These are phyloP conservation scores for Coranthus polyacanthus DNA, from an alignment of 2,797 vertebrate genomes.

Conservation along the genomic window DNA sequence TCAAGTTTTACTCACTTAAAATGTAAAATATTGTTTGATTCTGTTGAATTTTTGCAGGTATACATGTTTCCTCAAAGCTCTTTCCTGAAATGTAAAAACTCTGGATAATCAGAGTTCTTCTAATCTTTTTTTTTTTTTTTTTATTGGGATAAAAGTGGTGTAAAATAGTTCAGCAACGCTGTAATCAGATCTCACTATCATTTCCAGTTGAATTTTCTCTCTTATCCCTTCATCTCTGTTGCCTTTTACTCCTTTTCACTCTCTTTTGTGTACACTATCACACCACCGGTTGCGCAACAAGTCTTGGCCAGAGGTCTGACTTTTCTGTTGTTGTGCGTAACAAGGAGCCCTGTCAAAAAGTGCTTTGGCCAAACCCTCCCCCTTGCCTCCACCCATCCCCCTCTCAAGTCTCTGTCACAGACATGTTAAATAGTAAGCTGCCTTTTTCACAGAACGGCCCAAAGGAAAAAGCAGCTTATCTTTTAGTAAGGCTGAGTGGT, in stretches of 20 bases:
- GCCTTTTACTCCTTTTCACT: slow-evolving; percentile 56
- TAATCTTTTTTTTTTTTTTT: too few species aligned
- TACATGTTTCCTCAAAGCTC: too few species aligned
- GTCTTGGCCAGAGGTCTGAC: slow-evolving; percentile 71
- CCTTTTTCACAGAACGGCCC: slow-evolving; percentile 19
- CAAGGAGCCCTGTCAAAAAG: slow-evolving; percentile 70
- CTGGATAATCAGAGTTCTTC: too few species aligned
- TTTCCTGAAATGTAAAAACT: too few species aligned
- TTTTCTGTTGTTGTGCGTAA: slow-evolving; percentile 74
- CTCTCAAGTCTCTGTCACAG: slow-evolving; percentile 32
- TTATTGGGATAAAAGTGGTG: too few species aligned
- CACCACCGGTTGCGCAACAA: slow-evolving; percentile 77
- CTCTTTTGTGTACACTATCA: slow-evolving; percentile 65
- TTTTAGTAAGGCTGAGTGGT: slow-evolving; percentile 1
- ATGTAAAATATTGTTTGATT: too few species aligned
- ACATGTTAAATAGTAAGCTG: slow-evolving; percentile 43
- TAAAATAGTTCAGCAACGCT: too few species aligned
- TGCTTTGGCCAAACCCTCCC: slow-evolving; percentile 54
- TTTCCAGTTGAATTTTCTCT: background rate
- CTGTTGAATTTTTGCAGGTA: too few species aligned
- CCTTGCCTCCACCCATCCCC: slow-evolving; percentile 1
- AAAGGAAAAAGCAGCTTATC: slow-evolving; percentile 41
- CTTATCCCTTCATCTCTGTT: slow-evolving; percentile 26
- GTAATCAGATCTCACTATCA: background rate
- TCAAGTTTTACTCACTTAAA: too few species aligned